Conservation (phyloP, 2,113 vertebrate species). For the Caloenas nicobarica region DNA sequence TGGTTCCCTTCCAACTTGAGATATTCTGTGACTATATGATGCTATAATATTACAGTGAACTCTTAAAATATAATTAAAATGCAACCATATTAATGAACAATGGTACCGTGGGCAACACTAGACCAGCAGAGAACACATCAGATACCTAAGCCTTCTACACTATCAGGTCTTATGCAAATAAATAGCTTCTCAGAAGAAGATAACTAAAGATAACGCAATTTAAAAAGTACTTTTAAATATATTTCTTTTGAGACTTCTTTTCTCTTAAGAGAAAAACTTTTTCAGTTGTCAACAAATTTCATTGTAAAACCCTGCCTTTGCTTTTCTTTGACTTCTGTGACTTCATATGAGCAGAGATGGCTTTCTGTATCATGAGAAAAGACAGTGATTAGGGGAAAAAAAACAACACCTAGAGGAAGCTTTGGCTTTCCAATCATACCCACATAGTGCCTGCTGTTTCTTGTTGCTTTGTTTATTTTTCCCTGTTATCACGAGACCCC, state of each 20-base stretch:
- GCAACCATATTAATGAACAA: neutral
- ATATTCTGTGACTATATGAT: neutral
- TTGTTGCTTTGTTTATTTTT: neutral
- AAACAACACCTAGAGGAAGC: neutral
- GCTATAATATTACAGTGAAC: neutral
- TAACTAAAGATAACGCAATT: neutral
- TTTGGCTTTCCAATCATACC: neutral
- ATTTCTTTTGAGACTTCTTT: neutral
- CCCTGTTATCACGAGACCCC: neutral
- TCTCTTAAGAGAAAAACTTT: neutral
- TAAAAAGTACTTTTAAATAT: neutral
- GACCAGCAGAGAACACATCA: neutral
- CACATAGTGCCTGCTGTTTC: neutral
- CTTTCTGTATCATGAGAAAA: neutral
- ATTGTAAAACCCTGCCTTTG: neutral
- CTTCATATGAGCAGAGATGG: neutral
- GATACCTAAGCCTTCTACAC: neutral
- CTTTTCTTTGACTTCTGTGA: neutral
- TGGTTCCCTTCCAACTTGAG: neutral
- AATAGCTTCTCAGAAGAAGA: neutral
- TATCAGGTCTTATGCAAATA: neutral
- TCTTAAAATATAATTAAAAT: neutral
- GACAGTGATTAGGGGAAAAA: accelerated
- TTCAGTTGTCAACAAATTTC: neutral
- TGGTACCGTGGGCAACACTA: neutral